These are phyloP conservation scores for Amphipoea oculea DNA, from an alignment of 2,888 invertebrate genomes.

Conservation along the genomic window DNA sequence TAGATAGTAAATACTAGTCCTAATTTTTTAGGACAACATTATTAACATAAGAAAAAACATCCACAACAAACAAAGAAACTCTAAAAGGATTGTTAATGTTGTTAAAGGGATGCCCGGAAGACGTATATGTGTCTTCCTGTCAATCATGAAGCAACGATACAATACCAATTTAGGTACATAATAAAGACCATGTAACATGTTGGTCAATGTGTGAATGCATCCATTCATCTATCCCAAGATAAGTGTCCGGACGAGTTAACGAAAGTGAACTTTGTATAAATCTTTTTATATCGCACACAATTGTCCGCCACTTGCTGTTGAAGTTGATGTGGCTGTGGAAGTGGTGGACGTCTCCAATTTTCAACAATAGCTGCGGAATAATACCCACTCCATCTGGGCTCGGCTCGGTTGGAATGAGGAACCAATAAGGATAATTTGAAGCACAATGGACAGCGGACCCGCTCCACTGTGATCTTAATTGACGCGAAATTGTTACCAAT, in stretches of 20 bases:
- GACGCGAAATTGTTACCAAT: constrained; percentile 89
- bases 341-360: constrained; percentile 52
- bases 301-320: constrained; percentile 56
- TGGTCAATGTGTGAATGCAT: constrained; percentile 15
- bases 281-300: constrained; percentile 51
- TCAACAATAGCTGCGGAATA: constrained; percentile 63
- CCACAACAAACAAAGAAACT: neutral
- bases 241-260: constrained; percentile 25
- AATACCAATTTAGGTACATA: neutral
- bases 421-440: constrained; percentile 87
- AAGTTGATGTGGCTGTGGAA: constrained; percentile 20
- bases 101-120: neutral
- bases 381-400: constrained; percentile 58
- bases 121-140: neutral
- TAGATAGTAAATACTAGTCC: neutral
- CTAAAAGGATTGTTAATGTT: neutral
- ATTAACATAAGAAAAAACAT: neutral
- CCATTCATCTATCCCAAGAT: constrained; percentile 8
- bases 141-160: neutral
- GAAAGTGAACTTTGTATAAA: constrained; percentile 49
- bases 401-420: constrained; percentile 78
- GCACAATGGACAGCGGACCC: constrained; percentile 77
- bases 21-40: neutral
- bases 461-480: constrained; percentile 79
- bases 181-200: neutral